Conservation (phyloP, 2,888 invertebrate species). For the Scaptomyza reducta region DNA sequence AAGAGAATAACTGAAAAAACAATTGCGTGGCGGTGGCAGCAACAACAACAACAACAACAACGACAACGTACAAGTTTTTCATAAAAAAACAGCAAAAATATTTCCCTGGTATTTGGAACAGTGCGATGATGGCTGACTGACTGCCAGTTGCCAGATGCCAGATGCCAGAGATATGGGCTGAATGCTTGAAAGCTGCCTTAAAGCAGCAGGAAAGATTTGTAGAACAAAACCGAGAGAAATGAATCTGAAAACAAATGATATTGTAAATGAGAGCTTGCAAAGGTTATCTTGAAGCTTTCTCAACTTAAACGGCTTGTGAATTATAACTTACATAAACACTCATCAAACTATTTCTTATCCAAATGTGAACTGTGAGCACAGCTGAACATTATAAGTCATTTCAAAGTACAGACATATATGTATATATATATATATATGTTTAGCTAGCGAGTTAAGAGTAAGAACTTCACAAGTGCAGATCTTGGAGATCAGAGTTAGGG, state of each 20-base stretch:
- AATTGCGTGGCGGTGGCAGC: conserved; percentile 24
- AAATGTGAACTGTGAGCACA: too few species aligned
- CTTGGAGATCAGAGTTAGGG: too few species aligned
- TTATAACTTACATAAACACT: neutral
- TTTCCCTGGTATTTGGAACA: conserved; percentile 52
- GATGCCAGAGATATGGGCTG: conserved; percentile 36
- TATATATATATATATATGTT: too few species aligned
- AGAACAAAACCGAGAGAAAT: neutral
- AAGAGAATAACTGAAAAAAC: conserved; percentile 13
- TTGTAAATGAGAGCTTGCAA: neutral
- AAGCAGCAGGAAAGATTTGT: conserved; percentile 6
- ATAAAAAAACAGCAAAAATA: conserved; percentile 43
- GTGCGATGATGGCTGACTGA: conserved; percentile 29
- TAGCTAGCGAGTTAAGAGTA: too few species aligned
- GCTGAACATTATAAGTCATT: too few species aligned
- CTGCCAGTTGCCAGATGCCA: conserved; percentile 17
- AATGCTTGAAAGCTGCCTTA: conserved; percentile 8
- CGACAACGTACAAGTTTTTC: conserved; percentile 38
- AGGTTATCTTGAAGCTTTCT: neutral
- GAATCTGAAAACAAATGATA: too few species aligned
- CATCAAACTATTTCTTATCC: too few species aligned
- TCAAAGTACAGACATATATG: too few species aligned
- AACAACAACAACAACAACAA: neutral
- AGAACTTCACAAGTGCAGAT: too few species aligned
- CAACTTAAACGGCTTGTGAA: neutral